Conservation (phyloP, 2,888 invertebrate genomes). For the Amaurobius ferox region DNA sequence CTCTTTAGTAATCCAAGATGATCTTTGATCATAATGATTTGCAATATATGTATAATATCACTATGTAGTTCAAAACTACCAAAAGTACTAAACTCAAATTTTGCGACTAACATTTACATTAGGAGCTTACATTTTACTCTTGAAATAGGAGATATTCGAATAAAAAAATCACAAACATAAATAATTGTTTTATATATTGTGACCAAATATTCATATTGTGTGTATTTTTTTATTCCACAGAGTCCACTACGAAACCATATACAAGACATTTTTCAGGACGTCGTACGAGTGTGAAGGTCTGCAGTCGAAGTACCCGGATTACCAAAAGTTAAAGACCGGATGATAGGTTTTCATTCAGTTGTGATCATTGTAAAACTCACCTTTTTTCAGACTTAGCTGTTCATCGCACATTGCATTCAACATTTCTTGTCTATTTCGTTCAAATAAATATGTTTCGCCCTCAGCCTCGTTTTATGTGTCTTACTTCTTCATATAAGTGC, state of each 20-base stretch:
- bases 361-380: constrained; percentile 58
- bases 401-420: constrained; percentile 63
- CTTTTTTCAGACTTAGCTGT: constrained; percentile 59
- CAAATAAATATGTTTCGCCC: constrained; percentile 58
- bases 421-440: constrained; percentile 48
- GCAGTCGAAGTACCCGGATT: constrained; percentile 39
- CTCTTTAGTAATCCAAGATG: too few relatives aligned
- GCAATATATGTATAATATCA: too few relatives aligned
- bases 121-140: too few relatives aligned
- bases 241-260: constrained; percentile 65
- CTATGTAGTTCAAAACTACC: too few relatives aligned
- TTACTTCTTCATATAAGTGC: too few relatives aligned
- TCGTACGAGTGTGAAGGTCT: constrained; percentile 54
- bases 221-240: not conserved
- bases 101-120: too few relatives aligned
- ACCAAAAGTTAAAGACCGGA: constrained; percentile 50
- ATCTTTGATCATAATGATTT: too few relatives aligned
- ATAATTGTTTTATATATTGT: too few relatives aligned
- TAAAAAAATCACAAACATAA: too few relatives aligned
- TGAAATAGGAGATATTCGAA: too few relatives aligned
- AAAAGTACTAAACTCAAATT: too few relatives aligned
- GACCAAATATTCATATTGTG: too few relatives aligned
- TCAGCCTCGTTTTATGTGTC: not conserved
- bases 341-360: constrained; percentile 13
- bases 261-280: constrained; percentile 63